A percentile compares a stretch with the other conserved stretches of the same genome.
These are phyloP conservation scores for Sesia bembeciformis DNA, from an alignment of 2,888 invertebrate species.

Conservation along the genomic window DNA sequence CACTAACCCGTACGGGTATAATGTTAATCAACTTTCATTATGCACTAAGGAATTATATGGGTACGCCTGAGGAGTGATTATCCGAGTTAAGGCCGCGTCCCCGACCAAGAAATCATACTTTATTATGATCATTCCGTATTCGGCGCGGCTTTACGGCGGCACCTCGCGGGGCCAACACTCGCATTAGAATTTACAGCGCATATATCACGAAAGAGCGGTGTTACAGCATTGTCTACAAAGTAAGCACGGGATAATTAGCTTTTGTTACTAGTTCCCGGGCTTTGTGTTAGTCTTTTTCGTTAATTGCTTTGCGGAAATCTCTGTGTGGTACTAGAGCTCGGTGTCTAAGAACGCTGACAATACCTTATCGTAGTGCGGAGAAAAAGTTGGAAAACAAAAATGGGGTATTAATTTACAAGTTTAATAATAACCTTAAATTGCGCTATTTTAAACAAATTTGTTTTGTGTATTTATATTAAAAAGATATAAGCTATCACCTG, in stretches of 20 bases:
- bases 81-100: constrained; percentile 63
- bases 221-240: constrained; percentile 48
- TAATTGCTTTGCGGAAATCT: constrained; percentile 1
- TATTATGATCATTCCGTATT: constrained; percentile 64
- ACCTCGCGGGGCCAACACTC: constrained; percentile 51
- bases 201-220: constrained; percentile 45
- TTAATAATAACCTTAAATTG: no score
- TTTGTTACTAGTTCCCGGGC: constrained; percentile 28
- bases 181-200: constrained; percentile 64
- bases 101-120: constrained; percentile 72
- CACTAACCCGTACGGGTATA: constrained; percentile 32
- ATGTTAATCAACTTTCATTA: constrained; percentile 75
- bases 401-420: no score
- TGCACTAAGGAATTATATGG: constrained; percentile 75
- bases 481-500: no score
- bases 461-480: no score
- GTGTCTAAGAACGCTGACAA: background rate
- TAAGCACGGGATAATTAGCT: constrained; percentile 48
- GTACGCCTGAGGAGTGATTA: constrained; percentile 73
- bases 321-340: background rate
- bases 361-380: no score
- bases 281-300: constrained; percentile 14
- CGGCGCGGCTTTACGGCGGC: constrained; percentile 44
- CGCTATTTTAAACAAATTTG: no score
- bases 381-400: no score